phyloP scores from a whole-genome alignment of 92 coral and sea anemone species.

The Epizoanthus ramosus region DNA sequence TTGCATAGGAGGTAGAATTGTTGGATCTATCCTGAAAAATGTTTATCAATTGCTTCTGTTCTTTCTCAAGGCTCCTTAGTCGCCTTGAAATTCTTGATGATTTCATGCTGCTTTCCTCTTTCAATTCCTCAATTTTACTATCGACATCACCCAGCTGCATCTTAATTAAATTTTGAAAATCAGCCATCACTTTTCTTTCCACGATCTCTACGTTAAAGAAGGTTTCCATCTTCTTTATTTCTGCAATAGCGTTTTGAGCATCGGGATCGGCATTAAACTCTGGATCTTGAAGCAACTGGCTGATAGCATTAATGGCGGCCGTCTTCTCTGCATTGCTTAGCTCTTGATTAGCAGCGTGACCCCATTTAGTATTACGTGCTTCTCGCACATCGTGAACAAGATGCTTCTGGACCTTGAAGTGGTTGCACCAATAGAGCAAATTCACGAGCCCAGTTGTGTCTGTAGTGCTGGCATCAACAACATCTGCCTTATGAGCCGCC shows the following conservation, averaged over 20 bases:
- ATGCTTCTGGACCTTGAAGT: conserved; percentile 45
- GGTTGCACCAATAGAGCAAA: conserved; percentile 61
- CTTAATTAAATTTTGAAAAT: neutral
- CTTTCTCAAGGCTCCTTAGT: too few species aligned
- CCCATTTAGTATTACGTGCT: conserved; percentile 73
- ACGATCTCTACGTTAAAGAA: conserved; percentile 39
- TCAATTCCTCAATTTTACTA: too few species aligned
- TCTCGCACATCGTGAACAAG: conserved; percentile 57
- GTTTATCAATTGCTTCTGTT: too few species aligned
- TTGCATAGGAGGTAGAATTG: too few species aligned
- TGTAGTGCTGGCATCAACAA: conserved; percentile 61
- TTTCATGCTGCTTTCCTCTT: too few species aligned
- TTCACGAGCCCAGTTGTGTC: conserved; percentile 83
- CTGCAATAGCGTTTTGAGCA: conserved; percentile 51
- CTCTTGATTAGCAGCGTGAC: conserved; percentile 76
- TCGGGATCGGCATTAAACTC: conserved; percentile 57
- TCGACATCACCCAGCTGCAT: neutral
- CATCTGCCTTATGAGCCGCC: conserved; percentile 43
- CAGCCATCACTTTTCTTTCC: conserved; percentile 23
- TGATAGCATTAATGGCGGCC: conserved; percentile 60
- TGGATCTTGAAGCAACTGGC: conserved; percentile 63
- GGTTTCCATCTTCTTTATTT: conserved; percentile 48
- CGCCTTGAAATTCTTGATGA: too few species aligned
- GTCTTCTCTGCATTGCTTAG: conserved; percentile 51
- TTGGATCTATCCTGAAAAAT: too few species aligned